Conservation (phyloP, 2,888 invertebrate genomes). For the Automeris io region DNA sequence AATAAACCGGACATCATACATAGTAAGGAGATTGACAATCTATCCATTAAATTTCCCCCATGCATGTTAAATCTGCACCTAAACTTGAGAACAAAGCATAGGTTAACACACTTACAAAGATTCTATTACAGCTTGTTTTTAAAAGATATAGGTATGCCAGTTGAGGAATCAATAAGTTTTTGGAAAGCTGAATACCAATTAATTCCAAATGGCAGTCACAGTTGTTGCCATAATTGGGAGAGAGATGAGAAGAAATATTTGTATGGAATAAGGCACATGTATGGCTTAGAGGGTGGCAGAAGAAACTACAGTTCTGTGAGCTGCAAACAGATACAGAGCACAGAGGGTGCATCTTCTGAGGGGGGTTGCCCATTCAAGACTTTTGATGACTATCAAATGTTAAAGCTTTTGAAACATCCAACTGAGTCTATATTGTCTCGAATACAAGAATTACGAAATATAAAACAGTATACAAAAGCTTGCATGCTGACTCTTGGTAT, state of each 20-base stretch:
- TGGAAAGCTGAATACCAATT: constrained; percentile 81
- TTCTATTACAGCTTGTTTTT: constrained; percentile 83
- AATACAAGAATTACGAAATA: constrained; percentile 43
- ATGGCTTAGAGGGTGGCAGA: constrained; percentile 82
- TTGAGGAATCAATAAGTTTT: constrained; percentile 79
- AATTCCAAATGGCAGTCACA: constrained; percentile 52
- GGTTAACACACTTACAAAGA: constrained; percentile 79
- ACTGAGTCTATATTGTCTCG: constrained; percentile 30
- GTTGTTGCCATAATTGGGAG: constrained; percentile 81
- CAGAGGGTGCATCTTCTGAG: constrained; percentile 70
- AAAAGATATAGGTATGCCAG: constrained; percentile 82
- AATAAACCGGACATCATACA: constrained; percentile 25
- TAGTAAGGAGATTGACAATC: constrained; percentile 56
- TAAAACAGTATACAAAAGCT: constrained; percentile 39
- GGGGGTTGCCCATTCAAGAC: constrained; percentile 81
- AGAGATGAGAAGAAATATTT: constrained; percentile 78
- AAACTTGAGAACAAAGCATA: constrained; percentile 72
- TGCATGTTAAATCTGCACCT: constrained; percentile 81
- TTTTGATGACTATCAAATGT: constrained; percentile 65
- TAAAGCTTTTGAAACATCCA: constrained; percentile 38
- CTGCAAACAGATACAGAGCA: constrained; percentile 75
- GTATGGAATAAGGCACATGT: constrained; percentile 83
- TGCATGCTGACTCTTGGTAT: constrained; percentile 39
- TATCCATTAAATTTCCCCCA: constrained; percentile 72
- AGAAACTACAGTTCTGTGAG: constrained; percentile 78